Conservation (phyloP, 2,113 vertebrate species). For the Callionymus lyra region DNA sequence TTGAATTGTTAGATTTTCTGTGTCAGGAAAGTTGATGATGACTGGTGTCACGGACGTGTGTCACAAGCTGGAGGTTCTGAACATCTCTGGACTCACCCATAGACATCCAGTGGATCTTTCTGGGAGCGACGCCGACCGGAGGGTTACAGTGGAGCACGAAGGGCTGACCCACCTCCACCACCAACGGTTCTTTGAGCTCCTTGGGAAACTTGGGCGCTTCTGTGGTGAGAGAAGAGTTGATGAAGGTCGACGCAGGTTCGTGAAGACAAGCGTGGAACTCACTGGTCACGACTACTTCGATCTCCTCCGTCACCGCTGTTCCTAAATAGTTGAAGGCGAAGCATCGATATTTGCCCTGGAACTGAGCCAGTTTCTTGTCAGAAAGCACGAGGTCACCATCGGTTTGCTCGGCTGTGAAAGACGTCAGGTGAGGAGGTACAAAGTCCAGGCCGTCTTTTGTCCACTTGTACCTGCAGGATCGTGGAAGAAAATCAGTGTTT, state of each 20-base stretch:
- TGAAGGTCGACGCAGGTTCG: not conserved
- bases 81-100: constrained; percentile 79
- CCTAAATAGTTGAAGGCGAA: constrained; percentile 82
- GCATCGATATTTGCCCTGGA: constrained; percentile 86
- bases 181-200: constrained; percentile 67
- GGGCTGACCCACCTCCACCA: constrained; percentile 78
- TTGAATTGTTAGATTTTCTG: no score
- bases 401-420: constrained; percentile 49
- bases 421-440: constrained; percentile 56
- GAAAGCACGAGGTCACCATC: constrained; percentile 78
- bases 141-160: constrained; percentile 80
- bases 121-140: constrained; percentile 75
- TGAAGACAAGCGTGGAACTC: constrained; percentile 37
- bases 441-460: constrained; percentile 78
- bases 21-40: no score
- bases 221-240: constrained; percentile 31
- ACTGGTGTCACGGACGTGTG: no score
- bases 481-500: not conserved
- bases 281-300: constrained; percentile 78
- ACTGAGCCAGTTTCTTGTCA: constrained; percentile 61
- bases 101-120: constrained; percentile 89
- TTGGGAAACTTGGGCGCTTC: constrained; percentile 86
- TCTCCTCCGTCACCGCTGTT: constrained; percentile 82
- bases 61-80: no score
- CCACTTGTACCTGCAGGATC: constrained; percentile 77